Conservation (phyloP, 1,140 invertebrate species). For the Linepithema humile region DNA sequence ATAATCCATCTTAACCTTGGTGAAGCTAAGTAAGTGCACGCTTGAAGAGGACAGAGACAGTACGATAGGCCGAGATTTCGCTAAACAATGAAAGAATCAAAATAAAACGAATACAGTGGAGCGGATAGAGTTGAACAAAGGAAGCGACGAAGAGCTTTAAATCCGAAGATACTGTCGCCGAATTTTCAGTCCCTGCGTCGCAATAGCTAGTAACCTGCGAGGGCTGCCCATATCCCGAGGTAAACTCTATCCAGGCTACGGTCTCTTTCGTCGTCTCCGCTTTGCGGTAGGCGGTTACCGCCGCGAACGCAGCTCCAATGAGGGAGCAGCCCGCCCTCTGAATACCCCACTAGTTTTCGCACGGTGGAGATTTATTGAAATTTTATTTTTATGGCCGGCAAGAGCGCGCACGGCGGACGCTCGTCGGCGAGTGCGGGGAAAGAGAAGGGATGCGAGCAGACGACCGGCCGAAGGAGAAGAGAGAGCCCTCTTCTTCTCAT, state of each 20-base stretch:
- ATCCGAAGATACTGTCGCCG: slow-evolving; percentile 44
- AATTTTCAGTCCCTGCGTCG: slow-evolving; percentile 42
- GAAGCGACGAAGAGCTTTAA: neutral
- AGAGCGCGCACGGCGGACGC: slow-evolving; percentile 68
- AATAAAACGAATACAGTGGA: neutral
- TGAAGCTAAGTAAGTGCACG: neutral
- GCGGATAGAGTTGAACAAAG: neutral
- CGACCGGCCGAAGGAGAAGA: slow-evolving; percentile 67
- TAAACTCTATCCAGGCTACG: slow-evolving; percentile 73
- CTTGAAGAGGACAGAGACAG: neutral
- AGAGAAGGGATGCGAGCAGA: slow-evolving; percentile 61
- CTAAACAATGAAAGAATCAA: neutral
- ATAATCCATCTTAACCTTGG: neutral
- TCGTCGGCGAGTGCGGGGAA: slow-evolving; percentile 51
- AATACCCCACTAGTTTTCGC: slow-evolving; percentile 77
- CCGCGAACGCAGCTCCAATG: slow-evolving; percentile 76
- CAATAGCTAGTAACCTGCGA: slow-evolving; percentile 62
- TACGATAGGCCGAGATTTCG: neutral
- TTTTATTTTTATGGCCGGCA: slow-evolving; percentile 85
- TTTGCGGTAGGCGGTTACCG: slow-evolving; percentile 81
- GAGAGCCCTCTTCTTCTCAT: slow-evolving; percentile 68
- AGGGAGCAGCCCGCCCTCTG: slow-evolving; percentile 78
- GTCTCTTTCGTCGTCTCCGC: slow-evolving; percentile 73
- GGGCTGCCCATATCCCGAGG: slow-evolving; percentile 72
- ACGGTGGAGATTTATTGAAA: slow-evolving; percentile 84